Percentiles rank a stretch among this genome's conserved stretches.
phyloP scores from a whole-genome alignment of 2,888 invertebrate species.

The Rotaria sp. region DNA sequence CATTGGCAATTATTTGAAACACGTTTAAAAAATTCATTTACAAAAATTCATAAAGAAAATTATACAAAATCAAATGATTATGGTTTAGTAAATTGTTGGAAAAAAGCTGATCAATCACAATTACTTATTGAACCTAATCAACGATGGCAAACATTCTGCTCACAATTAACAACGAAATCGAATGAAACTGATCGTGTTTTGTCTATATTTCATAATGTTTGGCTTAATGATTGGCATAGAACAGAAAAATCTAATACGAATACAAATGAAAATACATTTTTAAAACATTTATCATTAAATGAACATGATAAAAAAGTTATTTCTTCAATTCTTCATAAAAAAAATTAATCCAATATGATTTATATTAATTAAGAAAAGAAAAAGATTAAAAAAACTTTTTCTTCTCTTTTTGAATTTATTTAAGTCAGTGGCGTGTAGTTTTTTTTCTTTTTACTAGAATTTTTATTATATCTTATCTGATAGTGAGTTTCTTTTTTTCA shows the following conservation, averaged over 20 bases:
- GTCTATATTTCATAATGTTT: not conserved
- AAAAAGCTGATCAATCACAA: not conserved
- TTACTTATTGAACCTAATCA: not conserved
- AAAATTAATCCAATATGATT: not conserved
- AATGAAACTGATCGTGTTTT: not conserved
- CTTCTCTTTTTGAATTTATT: not conserved
- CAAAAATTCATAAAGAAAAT: not conserved
- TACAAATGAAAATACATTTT: not conserved
- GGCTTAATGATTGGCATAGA: constrained; percentile 4
- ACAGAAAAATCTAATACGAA: not conserved
- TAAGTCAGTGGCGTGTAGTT: not conserved
- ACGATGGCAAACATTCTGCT: constrained; percentile 21
- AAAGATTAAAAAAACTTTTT: not conserved
- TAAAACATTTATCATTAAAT: not conserved
- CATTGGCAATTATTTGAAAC: constrained; percentile 30
- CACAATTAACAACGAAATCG: not conserved
- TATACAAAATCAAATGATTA: constrained; percentile 29
- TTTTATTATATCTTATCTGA: not conserved
- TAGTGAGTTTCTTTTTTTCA: not conserved
- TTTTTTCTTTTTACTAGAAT: not conserved
- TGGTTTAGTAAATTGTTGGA: not conserved
- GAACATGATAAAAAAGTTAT: constrained; percentile 1
- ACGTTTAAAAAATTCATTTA: not conserved
- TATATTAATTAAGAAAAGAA: not conserved
- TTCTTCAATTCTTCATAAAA: not conserved